Evolutionary conservation across 2,113 vertebrate genomes (phyloP).

Genomic region (Micronycteris hirsuta): DNA sequence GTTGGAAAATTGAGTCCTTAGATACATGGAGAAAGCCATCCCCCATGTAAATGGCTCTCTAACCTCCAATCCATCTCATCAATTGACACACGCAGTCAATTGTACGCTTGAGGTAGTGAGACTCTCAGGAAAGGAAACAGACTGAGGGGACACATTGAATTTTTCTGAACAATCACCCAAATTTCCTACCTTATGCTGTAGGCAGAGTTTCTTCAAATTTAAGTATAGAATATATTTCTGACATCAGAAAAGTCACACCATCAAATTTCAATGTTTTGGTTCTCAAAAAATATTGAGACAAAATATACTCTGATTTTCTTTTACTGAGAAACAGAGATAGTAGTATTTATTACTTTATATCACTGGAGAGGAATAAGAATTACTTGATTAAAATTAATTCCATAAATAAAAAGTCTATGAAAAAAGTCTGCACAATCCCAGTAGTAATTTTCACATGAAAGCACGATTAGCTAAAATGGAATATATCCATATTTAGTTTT

Average conservation of each 20-base stretch:
- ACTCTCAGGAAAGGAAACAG: background rate
- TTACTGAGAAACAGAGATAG: background rate
- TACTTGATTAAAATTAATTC: slow-evolving; percentile 29
- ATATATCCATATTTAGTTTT: background rate
- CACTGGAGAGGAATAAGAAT: background rate
- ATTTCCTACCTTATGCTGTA: background rate
- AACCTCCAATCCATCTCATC: background rate
- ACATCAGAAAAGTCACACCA: background rate
- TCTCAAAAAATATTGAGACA: background rate
- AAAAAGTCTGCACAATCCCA: background rate
- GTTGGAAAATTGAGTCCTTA: background rate
- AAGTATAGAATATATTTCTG: background rate
- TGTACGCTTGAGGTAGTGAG: background rate
- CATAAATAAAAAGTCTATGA: background rate
- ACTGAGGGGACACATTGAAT: background rate
- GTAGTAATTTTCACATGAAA: slow-evolving; percentile 1
- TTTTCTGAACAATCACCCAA: background rate
- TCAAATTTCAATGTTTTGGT: background rate
- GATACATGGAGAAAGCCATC: background rate
- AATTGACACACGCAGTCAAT: background rate
- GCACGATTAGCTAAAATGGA: background rate
- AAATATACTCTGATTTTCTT: background rate
- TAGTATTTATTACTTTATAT: background rate
- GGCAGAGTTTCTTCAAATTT: background rate
- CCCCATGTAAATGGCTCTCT: background rate